Conservation (phyloP, 1,140 invertebrate genomes). For the Venturia canescens region DNA sequence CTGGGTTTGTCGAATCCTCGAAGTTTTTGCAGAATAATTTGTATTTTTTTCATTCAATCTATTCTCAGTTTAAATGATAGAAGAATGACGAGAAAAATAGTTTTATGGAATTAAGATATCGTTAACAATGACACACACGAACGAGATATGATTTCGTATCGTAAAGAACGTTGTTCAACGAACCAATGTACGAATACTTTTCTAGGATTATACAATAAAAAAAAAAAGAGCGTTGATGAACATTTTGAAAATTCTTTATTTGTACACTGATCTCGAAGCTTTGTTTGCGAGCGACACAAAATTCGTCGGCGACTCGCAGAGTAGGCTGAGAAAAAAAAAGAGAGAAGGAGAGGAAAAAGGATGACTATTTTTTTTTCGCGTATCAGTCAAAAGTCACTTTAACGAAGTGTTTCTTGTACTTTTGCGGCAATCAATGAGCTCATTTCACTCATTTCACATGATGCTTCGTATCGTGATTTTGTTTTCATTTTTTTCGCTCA, state of each 20-base stretch:
- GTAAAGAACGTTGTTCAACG: too few species aligned
- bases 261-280: constrained; percentile 45
- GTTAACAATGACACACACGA: too few species aligned
- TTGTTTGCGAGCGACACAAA: constrained; percentile 15
- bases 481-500: background rate
- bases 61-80: too few species aligned
- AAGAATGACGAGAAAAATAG: too few species aligned
- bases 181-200: background rate
- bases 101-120: too few species aligned
- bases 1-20: too few species aligned
- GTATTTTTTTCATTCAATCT: too few species aligned
- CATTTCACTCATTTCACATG: background rate
- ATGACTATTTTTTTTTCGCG: constrained; percentile 1
- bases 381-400: background rate
- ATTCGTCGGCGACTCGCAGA: background rate
- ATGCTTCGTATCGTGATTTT: background rate
- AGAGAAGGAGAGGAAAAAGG: background rate
- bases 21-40: too few species aligned
- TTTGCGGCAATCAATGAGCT: constrained; percentile 26
- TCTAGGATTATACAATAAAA: background rate
- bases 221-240: background rate
- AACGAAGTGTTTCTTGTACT: constrained; percentile 10
- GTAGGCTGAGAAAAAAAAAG: constrained; percentile 25
- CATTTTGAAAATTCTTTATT: constrained; percentile 47
- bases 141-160: too few species aligned